Percentiles rank a stretch among this genome's conserved stretches.
These are phyloP conservation scores for Drosophila tsacasi DNA, from an alignment of 1,140 invertebrate species.

Conservation along the genomic window DNA sequence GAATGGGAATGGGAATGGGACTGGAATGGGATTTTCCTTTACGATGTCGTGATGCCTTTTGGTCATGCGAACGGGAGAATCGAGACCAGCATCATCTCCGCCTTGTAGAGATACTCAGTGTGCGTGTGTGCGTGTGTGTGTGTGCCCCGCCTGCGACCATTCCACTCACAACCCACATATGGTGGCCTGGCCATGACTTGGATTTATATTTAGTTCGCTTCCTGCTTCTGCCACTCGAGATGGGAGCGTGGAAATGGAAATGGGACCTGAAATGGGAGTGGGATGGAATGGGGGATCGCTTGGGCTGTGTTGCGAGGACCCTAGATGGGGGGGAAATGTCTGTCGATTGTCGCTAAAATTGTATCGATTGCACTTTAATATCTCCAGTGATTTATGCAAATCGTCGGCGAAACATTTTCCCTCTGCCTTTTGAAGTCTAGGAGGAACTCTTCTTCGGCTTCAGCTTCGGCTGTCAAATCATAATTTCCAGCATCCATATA, in stretches of 20 bases:
- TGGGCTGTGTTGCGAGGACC: background rate
- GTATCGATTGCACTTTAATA: conserved; percentile 70
- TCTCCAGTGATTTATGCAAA: conserved; percentile 52
- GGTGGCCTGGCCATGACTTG: conserved; percentile 64
- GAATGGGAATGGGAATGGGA: background rate
- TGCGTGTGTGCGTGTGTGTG: background rate
- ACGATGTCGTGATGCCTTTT: conserved; percentile 26
- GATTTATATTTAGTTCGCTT: conserved; percentile 80
- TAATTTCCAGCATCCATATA: conserved; percentile 37
- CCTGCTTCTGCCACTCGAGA: conserved; percentile 69
- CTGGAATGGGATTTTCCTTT: conserved; percentile 15
- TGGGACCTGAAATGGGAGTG: conserved; percentile 16
- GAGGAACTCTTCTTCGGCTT: conserved; percentile 10
- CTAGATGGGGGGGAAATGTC: conserved; percentile 19
- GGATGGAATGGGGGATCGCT: conserved; percentile 2
- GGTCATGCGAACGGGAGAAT: conserved; percentile 22
- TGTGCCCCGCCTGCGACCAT: conserved; percentile 5
- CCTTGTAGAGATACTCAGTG: conserved; percentile 10
- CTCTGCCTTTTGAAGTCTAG: background rate
- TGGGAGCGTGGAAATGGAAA: conserved; percentile 19
- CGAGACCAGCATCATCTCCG: conserved; percentile 20
- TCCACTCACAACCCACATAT: conserved; percentile 57
- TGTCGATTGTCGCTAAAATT: conserved; percentile 39
- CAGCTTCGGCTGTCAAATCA: conserved; percentile 32
- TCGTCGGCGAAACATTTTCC: conserved; percentile 10